Base-by-base conservation (phyloP, 2,888 invertebrate genomes). In the Chalcosyrphus nemorum region DNA sequence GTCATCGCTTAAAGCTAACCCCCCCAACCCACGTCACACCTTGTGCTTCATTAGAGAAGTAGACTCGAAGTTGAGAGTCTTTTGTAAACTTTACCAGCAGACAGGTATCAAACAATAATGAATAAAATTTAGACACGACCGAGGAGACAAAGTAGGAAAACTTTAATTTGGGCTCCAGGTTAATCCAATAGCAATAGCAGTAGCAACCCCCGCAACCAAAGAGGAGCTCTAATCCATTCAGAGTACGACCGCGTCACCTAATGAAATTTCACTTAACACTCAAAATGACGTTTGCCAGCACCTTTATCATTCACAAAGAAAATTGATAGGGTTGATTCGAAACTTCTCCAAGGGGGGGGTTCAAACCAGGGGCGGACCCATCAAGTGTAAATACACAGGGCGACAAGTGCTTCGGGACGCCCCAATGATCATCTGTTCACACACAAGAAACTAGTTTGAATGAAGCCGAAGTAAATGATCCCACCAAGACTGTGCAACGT, bases 201-300 rank as follows among this genome's bases (percentile, higher is more conserved):
- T 63, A 56, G 24, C 57, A 19, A 27, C 38, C 47, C n/a, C n/a
- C n/a, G n/a, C n/a, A n/a, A n/a, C n/a, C n/a, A n/a, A n/a, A n/a
- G n/a, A n/a, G n/a, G 21, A 17, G 17, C 54, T 29, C 72, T 84
- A 84, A 84, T 80, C 74, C 80, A 70, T 80, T 80, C 80, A 70
- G 27, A 63, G 63, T 70, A 78, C 80, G 80, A 84, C 74, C 84
- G 80, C 80, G 80, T 80, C 78, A 80, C 84, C 80, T 80, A 80
- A 84, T 84, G 84, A 84, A 84, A 84, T 84, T 84, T 80, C 70
- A 84, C 84, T 84, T 84, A 84, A 80, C 84, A 84, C 84, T 74
- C 74, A 74, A 54, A 84, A 75, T 84, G 84, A 84, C 80, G 74
- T 84, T 75, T 80, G 80, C 77, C 71, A 70, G 27, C 65, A 29